Conservation (phyloP, 1,140 invertebrate genomes). For the Penaeus indicus region DNA sequence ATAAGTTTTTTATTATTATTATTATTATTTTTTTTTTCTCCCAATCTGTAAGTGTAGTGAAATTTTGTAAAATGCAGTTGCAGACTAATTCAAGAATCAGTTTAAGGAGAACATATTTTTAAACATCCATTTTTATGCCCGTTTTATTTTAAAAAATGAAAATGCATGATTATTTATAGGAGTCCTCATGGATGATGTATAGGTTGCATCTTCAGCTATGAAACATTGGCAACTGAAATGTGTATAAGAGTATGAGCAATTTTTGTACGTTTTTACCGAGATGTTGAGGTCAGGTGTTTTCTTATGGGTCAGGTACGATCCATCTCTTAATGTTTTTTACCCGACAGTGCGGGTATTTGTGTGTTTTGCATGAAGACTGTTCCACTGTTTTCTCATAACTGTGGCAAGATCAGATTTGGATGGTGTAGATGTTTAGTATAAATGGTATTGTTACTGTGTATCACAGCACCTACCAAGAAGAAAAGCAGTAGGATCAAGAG, state of each 20-base stretch:
- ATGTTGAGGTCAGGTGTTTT: conserved; percentile 49
- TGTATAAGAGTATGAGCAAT: conserved; percentile 48
- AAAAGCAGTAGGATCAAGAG: too few relatives aligned
- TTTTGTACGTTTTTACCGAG: conserved; percentile 56
- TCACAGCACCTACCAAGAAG: too few relatives aligned
- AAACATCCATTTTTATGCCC: too few relatives aligned
- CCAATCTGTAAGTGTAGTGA: conserved; percentile 8
- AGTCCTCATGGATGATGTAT: neutral
- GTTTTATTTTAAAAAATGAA: conserved; percentile 16
- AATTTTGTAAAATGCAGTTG: neutral
- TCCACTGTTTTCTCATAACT: conserved; percentile 40
- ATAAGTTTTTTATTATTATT: conserved; percentile 22
- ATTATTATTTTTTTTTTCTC: neutral
- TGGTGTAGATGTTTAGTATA: too few relatives aligned
- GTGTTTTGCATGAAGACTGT: conserved; percentile 45
- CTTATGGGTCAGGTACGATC: conserved; percentile 19
- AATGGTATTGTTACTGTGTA: too few relatives aligned
- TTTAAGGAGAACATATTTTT: too few relatives aligned
- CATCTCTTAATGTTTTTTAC: conserved; percentile 33
- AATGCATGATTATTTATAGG: conserved; percentile 4
- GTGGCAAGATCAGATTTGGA: conserved; percentile 42
- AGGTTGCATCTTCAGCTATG: conserved; percentile 30
- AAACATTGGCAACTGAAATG: conserved; percentile 26
- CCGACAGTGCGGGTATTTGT: conserved; percentile 17
- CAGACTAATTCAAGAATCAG: too few relatives aligned